These are phyloP conservation scores for Chlamydotis undulata DNA, from an alignment of 2,113 vertebrate genomes.

Conservation along the genomic window DNA sequence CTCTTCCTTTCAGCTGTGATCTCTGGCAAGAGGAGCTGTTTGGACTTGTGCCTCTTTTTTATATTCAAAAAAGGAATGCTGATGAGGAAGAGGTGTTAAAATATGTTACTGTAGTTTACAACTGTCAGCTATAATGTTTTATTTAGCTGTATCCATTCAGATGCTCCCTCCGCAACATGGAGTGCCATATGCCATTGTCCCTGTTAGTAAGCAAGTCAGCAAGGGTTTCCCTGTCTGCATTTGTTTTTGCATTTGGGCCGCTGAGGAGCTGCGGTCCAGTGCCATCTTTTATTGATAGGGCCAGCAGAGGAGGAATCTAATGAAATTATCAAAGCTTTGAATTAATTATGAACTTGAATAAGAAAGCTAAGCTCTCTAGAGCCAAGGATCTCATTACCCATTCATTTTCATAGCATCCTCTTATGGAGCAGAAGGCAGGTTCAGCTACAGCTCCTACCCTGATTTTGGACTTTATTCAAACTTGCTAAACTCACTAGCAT, in stretches of 20 bases:
- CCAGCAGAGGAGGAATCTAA: constrained; percentile 86
- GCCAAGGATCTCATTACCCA: constrained; percentile 89
- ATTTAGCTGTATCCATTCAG: constrained; percentile 79
- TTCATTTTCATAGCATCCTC: constrained; percentile 90
- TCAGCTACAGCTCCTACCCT: constrained; percentile 77
- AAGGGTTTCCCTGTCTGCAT: constrained; percentile 69
- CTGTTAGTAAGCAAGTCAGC: constrained; percentile 66
- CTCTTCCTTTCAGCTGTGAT: neutral
- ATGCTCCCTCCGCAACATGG: constrained; percentile 68
- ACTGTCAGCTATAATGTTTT: constrained; percentile 78
- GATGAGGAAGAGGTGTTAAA: constrained; percentile 66
- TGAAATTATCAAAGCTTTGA: constrained; percentile 99
- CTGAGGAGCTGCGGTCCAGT: constrained; percentile 84
- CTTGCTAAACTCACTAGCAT: constrained; percentile 64
- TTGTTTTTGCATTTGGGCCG: constrained; percentile 73
- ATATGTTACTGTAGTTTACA: constrained; percentile 72
- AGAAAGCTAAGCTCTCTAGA: constrained; percentile 91
- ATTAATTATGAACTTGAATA: constrained; percentile 99
- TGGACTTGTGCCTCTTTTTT: constrained; percentile 48
- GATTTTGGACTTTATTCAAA: constrained; percentile 89
- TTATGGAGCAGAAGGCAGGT: constrained; percentile 86
- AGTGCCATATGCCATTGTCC: constrained; percentile 85
- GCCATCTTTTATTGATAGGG: constrained; percentile 97
- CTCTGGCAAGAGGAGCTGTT: constrained; percentile 13
- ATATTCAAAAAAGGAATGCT: constrained; percentile 34